Conservation (phyloP, 1,140 invertebrate species). For the Scaptodrosophila lebanonensis region DNA sequence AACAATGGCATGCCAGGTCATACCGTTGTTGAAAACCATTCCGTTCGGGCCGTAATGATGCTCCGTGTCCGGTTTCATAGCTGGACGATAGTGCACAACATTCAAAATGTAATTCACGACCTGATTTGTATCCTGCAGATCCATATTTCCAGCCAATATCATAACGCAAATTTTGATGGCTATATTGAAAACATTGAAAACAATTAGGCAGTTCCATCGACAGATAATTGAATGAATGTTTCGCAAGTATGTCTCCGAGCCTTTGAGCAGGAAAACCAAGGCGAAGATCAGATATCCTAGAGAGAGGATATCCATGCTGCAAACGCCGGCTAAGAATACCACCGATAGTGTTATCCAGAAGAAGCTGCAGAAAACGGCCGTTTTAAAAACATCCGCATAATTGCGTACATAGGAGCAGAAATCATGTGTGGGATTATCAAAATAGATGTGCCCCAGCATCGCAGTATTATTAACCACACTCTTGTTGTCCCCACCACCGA, state of each 20-base stretch:
- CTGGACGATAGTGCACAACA: constrained; percentile 38
- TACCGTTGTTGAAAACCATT: constrained; percentile 50
- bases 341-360: constrained; percentile 96
- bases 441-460: constrained; percentile 78
- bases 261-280: constrained; percentile 97
- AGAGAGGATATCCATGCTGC: constrained; percentile 94
- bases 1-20: constrained; percentile 96
- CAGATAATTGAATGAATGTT: constrained; percentile 88
- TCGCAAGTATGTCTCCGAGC: constrained; percentile 94
- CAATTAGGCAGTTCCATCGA: constrained; percentile 93
- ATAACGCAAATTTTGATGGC: constrained; percentile 83
- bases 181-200: constrained; percentile 94
- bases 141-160: constrained; percentile 20
- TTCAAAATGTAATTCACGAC: constrained; percentile 92
- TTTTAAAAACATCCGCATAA: constrained; percentile 92
- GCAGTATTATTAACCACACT: constrained; percentile 82
- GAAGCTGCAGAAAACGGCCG: constrained; percentile 88
- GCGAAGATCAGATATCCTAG: constrained; percentile 96
- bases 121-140: too few species aligned
- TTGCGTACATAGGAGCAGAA: constrained; percentile 78
- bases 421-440: constrained; percentile 90
- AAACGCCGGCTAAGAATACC: constrained; percentile 95
- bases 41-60: constrained; percentile 41
- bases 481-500: constrained; percentile 79
- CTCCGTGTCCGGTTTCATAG: not conserved